Evolutionary conservation across 2,888 invertebrate species (phyloP).

Genomic region (Epistrophe grossulariae): DNA sequence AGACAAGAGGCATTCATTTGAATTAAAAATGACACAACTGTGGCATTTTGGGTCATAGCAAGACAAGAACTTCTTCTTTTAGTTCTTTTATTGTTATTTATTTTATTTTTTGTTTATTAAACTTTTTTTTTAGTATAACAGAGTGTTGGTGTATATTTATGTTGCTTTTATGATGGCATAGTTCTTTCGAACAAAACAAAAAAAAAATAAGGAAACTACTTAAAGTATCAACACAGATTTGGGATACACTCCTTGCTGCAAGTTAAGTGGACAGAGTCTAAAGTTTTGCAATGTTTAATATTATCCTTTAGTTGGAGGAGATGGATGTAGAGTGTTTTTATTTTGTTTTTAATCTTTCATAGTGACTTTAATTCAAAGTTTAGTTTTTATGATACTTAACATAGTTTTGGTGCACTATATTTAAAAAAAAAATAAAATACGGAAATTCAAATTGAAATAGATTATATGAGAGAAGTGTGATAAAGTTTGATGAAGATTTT

Average conservation of each 20-base stretch:
- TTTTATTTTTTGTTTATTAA: constrained; percentile 1
- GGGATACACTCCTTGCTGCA: not conserved
- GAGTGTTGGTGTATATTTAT: not conserved
- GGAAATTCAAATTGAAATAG: constrained; percentile 11
- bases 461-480: not conserved
- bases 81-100: constrained; percentile 4
- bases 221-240: constrained; percentile 40
- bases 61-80: constrained; percentile 16
- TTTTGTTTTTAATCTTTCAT: not conserved
- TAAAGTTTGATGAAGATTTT: not conserved
- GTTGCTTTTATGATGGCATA: constrained; percentile 36
- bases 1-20: constrained; percentile 72
- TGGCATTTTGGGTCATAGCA: constrained; percentile 67
- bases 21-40: constrained; percentile 69
- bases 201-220: constrained; percentile 21
- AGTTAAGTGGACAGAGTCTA: constrained; percentile 39
- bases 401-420: not conserved
- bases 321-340: not conserved
- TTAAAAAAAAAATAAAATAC: too few species aligned
- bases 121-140: constrained; percentile 4
- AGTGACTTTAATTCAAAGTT: not conserved
- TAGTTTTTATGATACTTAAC: not conserved
- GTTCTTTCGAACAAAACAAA: not conserved
- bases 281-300: constrained; percentile 19
- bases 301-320: not conserved